phyloP scores from a whole-genome alignment of 1,140 invertebrate genomes.

The Pachypeltis micranthus region DNA sequence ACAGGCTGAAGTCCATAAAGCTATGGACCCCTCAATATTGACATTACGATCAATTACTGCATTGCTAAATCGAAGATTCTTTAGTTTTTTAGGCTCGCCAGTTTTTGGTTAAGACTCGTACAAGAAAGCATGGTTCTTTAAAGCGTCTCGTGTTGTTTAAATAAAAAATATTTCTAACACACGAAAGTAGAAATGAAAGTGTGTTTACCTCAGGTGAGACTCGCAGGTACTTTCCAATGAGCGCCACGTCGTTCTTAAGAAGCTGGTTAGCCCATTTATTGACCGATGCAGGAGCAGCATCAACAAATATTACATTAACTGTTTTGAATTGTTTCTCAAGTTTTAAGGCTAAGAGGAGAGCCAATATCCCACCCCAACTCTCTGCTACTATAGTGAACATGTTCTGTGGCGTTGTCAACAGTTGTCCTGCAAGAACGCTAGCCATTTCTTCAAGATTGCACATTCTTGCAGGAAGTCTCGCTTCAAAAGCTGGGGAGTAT shows the following conservation, averaged over 20 bases:
- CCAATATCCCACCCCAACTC: slow-evolving; percentile 24
- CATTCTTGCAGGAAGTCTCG: neutral
- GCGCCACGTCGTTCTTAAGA: neutral
- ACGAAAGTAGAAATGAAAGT: no score
- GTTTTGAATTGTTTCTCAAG: slow-evolving; percentile 18
- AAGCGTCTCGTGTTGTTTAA: no score
- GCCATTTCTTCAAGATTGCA: neutral
- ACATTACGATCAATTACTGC: no score
- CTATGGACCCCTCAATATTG: no score
- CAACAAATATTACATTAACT: slow-evolving; percentile 1
- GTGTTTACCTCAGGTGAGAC: neutral
- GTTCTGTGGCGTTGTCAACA: slow-evolving; percentile 8
- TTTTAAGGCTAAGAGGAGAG: slow-evolving; percentile 20
- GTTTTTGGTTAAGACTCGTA: no score
- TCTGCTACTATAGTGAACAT: slow-evolving; percentile 24
- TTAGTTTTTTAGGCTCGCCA: no score
- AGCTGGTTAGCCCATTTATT: neutral
- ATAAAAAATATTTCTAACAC: no score
- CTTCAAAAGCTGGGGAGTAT: slow-evolving; percentile 9
- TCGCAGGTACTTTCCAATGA: neutral
- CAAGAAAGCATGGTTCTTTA: no score
- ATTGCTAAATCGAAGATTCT: no score
- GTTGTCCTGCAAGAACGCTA: neutral
- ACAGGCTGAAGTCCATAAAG: no score
- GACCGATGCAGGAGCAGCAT: neutral